phyloP scores from a whole-genome alignment of 2,113 vertebrate species.

The Atlantisia rogersi region DNA sequence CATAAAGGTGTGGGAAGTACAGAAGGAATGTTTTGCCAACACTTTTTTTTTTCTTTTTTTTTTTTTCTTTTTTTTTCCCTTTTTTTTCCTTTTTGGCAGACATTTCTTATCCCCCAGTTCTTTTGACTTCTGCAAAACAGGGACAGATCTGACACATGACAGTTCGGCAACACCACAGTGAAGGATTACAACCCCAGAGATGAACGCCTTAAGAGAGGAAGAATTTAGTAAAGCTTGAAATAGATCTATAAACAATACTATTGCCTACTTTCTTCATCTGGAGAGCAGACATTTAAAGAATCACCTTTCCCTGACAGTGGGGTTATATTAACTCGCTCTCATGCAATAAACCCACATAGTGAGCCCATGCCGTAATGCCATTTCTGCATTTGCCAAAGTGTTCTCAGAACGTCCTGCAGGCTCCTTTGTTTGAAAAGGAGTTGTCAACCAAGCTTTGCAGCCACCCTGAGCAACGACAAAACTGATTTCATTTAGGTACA shows the following conservation, averaged over 20 bases:
- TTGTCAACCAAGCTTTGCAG: not conserved
- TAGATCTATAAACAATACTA: not conserved
- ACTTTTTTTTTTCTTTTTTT: not conserved
- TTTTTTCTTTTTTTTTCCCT: too few species aligned
- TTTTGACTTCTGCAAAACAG: not conserved
- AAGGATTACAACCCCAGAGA: not conserved
- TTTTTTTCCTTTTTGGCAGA: not conserved
- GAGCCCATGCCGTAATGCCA: not conserved
- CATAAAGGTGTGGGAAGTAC: not conserved
- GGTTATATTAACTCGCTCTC: not conserved
- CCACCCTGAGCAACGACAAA: not conserved
- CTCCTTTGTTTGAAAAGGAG: not conserved
- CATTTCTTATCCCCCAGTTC: not conserved
- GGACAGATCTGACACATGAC: not conserved
- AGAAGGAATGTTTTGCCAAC: not conserved
- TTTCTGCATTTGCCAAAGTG: not conserved
- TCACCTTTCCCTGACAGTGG: not conserved
- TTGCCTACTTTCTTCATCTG: not conserved
- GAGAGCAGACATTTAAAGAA: not conserved
- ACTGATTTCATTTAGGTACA: not conserved
- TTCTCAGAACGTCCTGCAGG: not conserved
- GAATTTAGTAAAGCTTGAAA: not conserved
- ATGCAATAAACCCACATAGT: not conserved
- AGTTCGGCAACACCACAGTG: not conserved
- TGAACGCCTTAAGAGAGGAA: not conserved